phyloP scores from a whole-genome alignment of 2,888 invertebrate species.

The Melieria picta region DNA sequence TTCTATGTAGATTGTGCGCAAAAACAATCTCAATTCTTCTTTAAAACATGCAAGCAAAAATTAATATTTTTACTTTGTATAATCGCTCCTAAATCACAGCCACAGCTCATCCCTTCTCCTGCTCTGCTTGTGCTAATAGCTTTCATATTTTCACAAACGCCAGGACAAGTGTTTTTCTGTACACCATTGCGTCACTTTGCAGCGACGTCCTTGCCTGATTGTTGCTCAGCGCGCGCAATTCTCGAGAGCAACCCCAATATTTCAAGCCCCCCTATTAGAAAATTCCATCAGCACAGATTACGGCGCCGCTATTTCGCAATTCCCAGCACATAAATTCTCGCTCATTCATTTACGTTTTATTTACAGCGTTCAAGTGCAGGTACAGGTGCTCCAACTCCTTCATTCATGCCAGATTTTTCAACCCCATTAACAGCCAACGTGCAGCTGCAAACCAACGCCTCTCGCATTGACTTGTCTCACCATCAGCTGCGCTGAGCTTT shows the following conservation, averaged over 20 bases:
- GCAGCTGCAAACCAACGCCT: no score
- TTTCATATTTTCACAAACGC: not conserved
- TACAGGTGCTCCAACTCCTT: no score
- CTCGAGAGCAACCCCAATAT: no score
- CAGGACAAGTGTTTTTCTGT: not conserved
- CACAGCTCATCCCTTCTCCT: not conserved
- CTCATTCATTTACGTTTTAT: conserved; percentile 26
- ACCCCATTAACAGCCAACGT: no score
- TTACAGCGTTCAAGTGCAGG: not conserved
- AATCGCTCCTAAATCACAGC: conserved; percentile 25
- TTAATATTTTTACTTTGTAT: conserved; percentile 5
- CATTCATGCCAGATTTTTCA: no score
- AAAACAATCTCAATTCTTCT: no score
- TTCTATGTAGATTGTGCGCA: no score
- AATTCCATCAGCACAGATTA: no score
- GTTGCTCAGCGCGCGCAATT: no score
- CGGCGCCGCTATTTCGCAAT: not conserved
- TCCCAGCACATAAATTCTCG: conserved; percentile 25
- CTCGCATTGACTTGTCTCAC: no score
- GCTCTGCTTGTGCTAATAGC: not conserved
- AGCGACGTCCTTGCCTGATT: not conserved
- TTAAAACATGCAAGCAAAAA: not conserved
- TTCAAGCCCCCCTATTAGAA: no score
- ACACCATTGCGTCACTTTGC: conserved; percentile 26
- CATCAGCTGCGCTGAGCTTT: no score